Base-by-base conservation (phyloP, 2,113 vertebrate genomes). In the Ploceus nigricollis region DNA sequence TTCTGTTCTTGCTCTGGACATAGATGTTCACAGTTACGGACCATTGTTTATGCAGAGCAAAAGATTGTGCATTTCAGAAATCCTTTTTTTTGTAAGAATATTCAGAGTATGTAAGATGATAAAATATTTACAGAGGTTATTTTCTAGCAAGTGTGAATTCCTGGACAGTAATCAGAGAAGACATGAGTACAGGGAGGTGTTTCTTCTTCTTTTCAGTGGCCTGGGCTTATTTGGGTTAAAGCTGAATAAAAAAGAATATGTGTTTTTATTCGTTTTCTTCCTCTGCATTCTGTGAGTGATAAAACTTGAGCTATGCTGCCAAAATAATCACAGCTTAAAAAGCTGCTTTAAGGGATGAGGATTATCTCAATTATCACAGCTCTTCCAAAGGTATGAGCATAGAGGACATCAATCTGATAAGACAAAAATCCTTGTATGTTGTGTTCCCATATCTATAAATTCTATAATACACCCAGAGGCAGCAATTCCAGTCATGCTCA, bases 391-490 rank as follows among this genome's bases (percentile, higher is more conserved):
- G 93, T 97, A 87, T 89, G 82, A 96, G 82, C 72, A 85, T 40
- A 95, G 87, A 94, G 93, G 95, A 96, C 96, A 97, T 94, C 93
- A 93, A 93, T 91, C 90, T 87, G 91, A 95, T 97, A 96, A 97
- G 56, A 78, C 39, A 87, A 93, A 96, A 95, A 96, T 94, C 75
- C 92, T 90, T 88, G 90, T 83, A 86, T 93, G 71, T 89, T 95
- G 44, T 93, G 71, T 94, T 88, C 56, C 79, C 28, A 16, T 86
- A 95, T 95, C 93, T 95, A 48, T 58, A 89, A 90, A 95, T 92
- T 92, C 71, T 88, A 35, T 81, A 94, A 90, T 68, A 57, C 60
- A 75, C 51, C 91, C 90, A 77, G 56, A 92, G 85, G 93, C 85
- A 90, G 33, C 15, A 40, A 80, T 88, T 58, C 9, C 1, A 75